These are phyloP conservation scores for Limonius californicus DNA, from an alignment of 1,140 invertebrate species.

Conservation along the genomic window DNA sequence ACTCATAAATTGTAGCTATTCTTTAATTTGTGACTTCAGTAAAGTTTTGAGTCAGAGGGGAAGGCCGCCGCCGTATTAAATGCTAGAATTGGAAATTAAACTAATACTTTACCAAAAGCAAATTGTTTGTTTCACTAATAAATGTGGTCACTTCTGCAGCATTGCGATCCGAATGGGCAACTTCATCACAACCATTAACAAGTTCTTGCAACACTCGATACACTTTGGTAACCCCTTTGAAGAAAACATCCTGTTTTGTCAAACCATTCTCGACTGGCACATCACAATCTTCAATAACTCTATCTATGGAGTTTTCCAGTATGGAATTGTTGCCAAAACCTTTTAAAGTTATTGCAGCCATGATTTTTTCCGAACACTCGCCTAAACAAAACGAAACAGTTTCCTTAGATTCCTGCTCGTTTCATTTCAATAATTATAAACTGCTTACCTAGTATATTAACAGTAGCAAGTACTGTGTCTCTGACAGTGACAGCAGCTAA, in stretches of 20 bases:
- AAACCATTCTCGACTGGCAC: slow-evolving; percentile 53
- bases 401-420: too few relatives aligned
- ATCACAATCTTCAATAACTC: slow-evolving; percentile 52
- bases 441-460: slow-evolving; percentile 63
- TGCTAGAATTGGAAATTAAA: not conserved
- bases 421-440: too few relatives aligned
- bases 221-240: slow-evolving; percentile 60
- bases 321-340: slow-evolving; percentile 60
- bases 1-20: too few relatives aligned
- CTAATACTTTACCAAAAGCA: slow-evolving; percentile 50
- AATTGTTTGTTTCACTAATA: slow-evolving; percentile 55
- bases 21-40: too few relatives aligned
- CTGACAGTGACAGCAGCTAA: slow-evolving; percentile 36
- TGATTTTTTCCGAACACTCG: slow-evolving; percentile 61
- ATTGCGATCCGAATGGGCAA: slow-evolving; percentile 54
- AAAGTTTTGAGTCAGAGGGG: too few relatives aligned
- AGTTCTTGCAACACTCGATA: slow-evolving; percentile 55
- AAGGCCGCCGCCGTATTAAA: not conserved
- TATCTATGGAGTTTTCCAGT: slow-evolving; percentile 52
- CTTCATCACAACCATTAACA: slow-evolving; percentile 51
- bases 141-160: slow-evolving; percentile 52
- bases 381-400: too few relatives aligned
- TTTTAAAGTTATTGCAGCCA: slow-evolving; percentile 67
- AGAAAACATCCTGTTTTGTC: slow-evolving; percentile 68
- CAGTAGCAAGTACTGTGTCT: slow-evolving; percentile 60